Evolutionary conservation across 2,113 vertebrate species (phyloP), one percentile per base, ranked within the genome.

Genomic region (Atractosteus spatula): DNA sequence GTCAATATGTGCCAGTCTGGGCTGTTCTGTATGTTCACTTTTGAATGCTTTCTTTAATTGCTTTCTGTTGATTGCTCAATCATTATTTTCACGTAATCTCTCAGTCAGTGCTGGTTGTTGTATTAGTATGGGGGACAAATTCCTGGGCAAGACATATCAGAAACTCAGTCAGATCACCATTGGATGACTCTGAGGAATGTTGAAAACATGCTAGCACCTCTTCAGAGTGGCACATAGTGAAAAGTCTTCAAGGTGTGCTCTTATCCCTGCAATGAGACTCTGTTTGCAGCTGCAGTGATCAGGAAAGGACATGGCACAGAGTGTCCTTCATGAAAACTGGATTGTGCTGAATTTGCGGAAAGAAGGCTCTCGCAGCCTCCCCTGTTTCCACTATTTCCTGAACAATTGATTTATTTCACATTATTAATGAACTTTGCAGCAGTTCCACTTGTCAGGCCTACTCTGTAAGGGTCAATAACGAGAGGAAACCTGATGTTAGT

Each of bases 391-490:
- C 86, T 88, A 89, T 94, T 94, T 95, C 89, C 91, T 77, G 76
- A 90, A 87, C 80, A 91, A 96, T 96, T 96, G 96, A 97, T 98
- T 96, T 94, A 96, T 95, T 93, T 90, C 94, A 92, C 92, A 93
- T 97, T 97, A 95, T 98, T 98, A 98, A 98, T 98, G 96, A 96
- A 98, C 95, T 98, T 97, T 98, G 93, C 89, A 83, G 93, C 93
- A 93, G 93, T 89, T 93, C 89, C 79, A 93, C 92, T 94, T 96
- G 96, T 98, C 96, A 97, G 94, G 88, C 88, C 86, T 81, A 88
- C 90, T 92, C 93, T 84, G 87, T 71, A 88, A 84, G 91, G 95
- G 94, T 98, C 96, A 97, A 96, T 97, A 96, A 95, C 83, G 84
- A 91, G 92, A 94, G 91, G 94, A 95, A 96, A 96, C 94, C 91